Percentiles rank a stretch among this genome's conserved stretches.
phyloP scores from a whole-genome alignment of 2,797 vertebrate species.

The Dermochelys coriacea region DNA sequence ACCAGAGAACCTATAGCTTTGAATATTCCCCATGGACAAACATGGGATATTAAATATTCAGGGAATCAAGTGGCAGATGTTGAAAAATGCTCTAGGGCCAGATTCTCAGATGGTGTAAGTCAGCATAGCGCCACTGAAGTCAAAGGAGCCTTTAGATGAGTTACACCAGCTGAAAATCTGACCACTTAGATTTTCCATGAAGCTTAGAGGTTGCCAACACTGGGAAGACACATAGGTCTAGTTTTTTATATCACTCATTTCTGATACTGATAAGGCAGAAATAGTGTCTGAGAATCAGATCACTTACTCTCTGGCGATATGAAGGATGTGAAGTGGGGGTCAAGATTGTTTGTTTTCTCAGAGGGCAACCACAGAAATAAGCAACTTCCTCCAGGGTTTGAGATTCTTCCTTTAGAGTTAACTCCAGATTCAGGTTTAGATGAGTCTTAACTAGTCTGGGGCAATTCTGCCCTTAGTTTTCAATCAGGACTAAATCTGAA shows the following conservation, averaged over 20 bases:
- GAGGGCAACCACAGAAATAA: neutral
- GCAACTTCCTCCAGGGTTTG: too few species aligned
- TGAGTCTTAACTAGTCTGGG: neutral
- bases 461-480: neutral
- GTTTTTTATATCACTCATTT: neutral
- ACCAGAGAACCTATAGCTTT: neutral
- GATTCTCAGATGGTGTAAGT: accelerated
- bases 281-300: neutral
- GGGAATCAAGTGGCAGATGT: accelerated
- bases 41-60: neutral
- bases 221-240: neutral
- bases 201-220: neutral
- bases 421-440: neutral
- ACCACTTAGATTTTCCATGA: neutral
- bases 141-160: neutral
- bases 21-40: accelerated
- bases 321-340: neutral
- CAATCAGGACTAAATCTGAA: neutral
- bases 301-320: neutral
- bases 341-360: neutral
- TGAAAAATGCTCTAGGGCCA: neutral
- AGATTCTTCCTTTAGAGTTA: neutral
- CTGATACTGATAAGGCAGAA: neutral
- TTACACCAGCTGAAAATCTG: neutral
- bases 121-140: neutral